A percentile compares a stretch with the other conserved stretches of the same genome.
Conservation (phyloP, 2,113 vertebrate genomes). For the Microcebus tavaratra region DNA sequence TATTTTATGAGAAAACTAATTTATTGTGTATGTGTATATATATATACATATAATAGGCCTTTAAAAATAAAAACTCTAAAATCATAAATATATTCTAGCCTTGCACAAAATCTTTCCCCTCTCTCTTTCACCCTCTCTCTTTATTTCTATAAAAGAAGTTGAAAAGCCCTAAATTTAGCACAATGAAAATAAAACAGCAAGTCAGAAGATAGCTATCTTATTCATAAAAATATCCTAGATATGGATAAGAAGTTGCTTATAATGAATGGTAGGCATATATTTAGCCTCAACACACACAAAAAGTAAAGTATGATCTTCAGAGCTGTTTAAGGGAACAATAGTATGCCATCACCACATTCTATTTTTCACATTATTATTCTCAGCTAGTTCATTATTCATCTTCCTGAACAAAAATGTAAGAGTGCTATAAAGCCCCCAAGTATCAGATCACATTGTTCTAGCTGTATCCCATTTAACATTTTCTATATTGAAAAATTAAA, state of each 20-base stretch:
- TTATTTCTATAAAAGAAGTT: background rate
- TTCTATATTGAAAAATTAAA: background rate
- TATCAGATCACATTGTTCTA: background rate
- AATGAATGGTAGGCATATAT: conserved; percentile 34
- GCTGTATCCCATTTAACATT: background rate
- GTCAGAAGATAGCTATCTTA: background rate
- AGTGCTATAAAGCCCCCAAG: background rate
- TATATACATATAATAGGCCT: background rate
- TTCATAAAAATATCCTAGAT: conserved; percentile 26
- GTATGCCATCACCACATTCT: background rate
- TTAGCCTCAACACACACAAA: background rate
- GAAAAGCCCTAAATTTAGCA: background rate
- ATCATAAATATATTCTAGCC: background rate
- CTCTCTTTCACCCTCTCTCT: background rate
- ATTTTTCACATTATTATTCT: conserved; percentile 17
- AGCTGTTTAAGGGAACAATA: background rate
- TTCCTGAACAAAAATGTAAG: conserved; percentile 7
- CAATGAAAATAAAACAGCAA: conserved; percentile 30
- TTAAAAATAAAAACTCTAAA: background rate
- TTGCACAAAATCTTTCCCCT: background rate
- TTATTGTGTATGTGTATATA: background rate
- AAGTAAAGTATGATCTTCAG: conserved; percentile 32
- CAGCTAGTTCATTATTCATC: background rate
- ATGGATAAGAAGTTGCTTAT: conserved; percentile 28
- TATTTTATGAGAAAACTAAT: conserved; percentile 10